Evolutionary conservation across 2,797 vertebrate genomes (phyloP), one percentile per base, ranked within the genome.

Genomic region (Otus scops): DNA sequence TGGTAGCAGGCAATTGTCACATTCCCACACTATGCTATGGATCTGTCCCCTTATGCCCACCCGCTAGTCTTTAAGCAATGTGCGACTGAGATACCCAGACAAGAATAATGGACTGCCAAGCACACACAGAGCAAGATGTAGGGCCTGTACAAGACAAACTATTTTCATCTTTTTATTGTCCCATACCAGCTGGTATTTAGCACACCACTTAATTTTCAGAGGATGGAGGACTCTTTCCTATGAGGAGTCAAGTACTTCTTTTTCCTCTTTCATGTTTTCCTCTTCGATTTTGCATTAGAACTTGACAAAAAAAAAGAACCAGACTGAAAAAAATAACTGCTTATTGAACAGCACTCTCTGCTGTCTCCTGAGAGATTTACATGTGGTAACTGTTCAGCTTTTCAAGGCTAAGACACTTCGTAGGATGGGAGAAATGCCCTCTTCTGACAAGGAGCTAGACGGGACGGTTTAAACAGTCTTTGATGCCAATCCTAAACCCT

Each of bases 341-440:
- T 92, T 88, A 69, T 93, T 59, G 85, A 95, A 93, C n/a, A 96
- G 96, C 93, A 92, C 96, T 84, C 92, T 95, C 96, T 95, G 89
- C 95, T 97, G 96, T n/a, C 65, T 73, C 70, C 59, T 81, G 54
- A 59, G 74, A 86, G 76, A 38, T 88, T 67, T 93, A 74, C 94
- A 93, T 11, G 22, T 43, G 26, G 11, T 20, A 47, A 13, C 22
- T 26, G 48, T 26, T 64, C 26, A 54, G 38, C 11, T 59, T 45
- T 51, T 24, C 13, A 13, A 14, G 10, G 28, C 38, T 53, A 13
- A 88, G 50, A 24, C n/a, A 20, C 10, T 75, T 64, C 22, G 11
- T 8, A 28, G 7, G 12, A 3, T 4, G 23, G 24, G 39, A 45
- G n/a, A 88, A 80, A 53, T 28, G 38, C 36, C 20, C 10, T 28